Base-by-base conservation (phyloP, 2,888 invertebrate species). In the Phortica magna region DNA sequence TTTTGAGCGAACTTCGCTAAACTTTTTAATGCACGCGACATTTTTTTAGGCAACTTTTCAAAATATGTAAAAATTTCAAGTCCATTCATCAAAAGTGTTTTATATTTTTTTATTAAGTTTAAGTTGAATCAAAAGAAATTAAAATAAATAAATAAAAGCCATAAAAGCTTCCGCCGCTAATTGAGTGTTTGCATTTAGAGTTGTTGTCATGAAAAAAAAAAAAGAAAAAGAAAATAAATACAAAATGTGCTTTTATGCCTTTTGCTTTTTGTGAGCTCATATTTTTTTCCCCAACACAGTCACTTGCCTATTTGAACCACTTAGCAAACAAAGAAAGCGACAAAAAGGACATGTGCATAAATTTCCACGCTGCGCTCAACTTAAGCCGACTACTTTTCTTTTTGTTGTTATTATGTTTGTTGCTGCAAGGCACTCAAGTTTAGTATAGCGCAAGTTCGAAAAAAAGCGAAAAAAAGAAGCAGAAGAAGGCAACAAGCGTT, bases 281-380 rank as follows among this genome's bases (percentile, higher is more conserved):
- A 12, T 48, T 48, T 48, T 48, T 48, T 48, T 48, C 14, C 14
- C 48, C 48, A 48, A 12, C 10, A 7, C 48, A 48, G 48, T 14
- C 14, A 12, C 14, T 48, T 48, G 48, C 48, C 48, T 48, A 48
- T 9, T 14, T 48, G 10, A 14, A 14, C 48, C 48, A 48, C 48
- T 48, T 48, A 48, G 48, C 14, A 48, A 31, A 61, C 61, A 61
- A 61, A 22, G 61, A 10, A 22, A 61, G 61, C 19, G 22, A 22
- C 19, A 61, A 22, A 70, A 68, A 75, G 73, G 77, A 84, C 84
- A 84, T 86, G 86, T 81, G 84, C 86, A 84, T 84, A 84, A 86
- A 86, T 86, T 86, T 84, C 77, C 70, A 71, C 70, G 70, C 53
- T 39, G 42, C 53, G 12, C 53, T 55, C 55, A 55, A 55, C 53